phyloP scores from a whole-genome alignment of 2,113 vertebrate species.

The Oryzias woworae region DNA sequence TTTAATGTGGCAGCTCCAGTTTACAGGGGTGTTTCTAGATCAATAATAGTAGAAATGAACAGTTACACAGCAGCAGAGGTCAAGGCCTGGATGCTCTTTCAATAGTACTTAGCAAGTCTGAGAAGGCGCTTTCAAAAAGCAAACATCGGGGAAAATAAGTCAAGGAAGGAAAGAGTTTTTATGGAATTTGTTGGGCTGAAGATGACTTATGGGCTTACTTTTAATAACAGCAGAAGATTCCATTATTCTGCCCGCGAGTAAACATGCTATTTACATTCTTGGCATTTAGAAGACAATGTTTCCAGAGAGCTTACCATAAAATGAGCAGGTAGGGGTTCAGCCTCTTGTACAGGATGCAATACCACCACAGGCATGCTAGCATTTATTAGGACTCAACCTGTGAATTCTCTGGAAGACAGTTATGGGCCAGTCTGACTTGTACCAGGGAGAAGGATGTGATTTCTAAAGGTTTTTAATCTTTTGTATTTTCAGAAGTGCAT shows the following conservation, averaged over 20 bases:
- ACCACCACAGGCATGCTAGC: constrained; percentile 16
- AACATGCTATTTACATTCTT: constrained; percentile 49
- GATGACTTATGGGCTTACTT: constrained; percentile 6
- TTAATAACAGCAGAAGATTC: constrained; percentile 6
- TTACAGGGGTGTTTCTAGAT: background rate
- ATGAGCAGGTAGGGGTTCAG: constrained; percentile 28
- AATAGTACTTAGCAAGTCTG: background rate
- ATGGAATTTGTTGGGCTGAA: constrained; percentile 8
- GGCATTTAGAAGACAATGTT: constrained; percentile 29
- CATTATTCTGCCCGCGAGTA: constrained; percentile 18
- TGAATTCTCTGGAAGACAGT: constrained; percentile 8
- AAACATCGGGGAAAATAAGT: constrained; percentile 4
- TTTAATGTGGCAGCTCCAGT: background rate
- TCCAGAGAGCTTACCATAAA: constrained; percentile 24
- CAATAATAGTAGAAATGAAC: background rate
- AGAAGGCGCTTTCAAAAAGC: background rate
- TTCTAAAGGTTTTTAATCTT: background rate
- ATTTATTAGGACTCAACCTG: constrained; percentile 5
- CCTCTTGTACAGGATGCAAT: constrained; percentile 18
- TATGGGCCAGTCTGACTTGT: background rate
- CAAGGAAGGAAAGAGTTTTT: constrained; percentile 4
- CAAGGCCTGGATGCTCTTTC: background rate
- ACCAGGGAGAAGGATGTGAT: background rate
- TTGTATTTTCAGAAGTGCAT: no score
- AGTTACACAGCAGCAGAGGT: no score